Evolutionary conservation across 2,797 vertebrate genomes (phyloP).

Genomic region (Graptemys geographica): DNA sequence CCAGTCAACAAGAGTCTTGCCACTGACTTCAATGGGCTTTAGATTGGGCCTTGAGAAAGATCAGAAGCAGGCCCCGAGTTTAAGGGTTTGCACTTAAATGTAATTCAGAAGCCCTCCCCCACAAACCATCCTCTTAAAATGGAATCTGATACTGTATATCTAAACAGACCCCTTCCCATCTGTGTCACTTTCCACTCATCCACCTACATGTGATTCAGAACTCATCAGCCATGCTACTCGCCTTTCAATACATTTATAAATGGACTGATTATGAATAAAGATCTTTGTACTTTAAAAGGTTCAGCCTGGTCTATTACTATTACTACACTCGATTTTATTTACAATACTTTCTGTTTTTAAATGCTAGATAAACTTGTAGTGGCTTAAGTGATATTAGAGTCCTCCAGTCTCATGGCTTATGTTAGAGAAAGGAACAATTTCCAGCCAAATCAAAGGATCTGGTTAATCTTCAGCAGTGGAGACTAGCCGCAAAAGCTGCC

Average conservation of each 20-base stretch:
- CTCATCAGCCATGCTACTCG: conserved; percentile 28
- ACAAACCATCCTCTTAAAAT: not conserved
- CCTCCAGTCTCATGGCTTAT: conserved; percentile 23
- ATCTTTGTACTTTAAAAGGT: not conserved
- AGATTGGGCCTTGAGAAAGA: conserved; percentile 31
- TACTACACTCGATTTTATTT: conserved; percentile 28
- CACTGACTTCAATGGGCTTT: conserved; percentile 45
- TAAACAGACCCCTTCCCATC: conserved; percentile 4
- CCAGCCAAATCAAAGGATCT: conserved; percentile 24
- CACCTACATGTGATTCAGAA: conserved; percentile 20
- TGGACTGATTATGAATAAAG: conserved; percentile 42
- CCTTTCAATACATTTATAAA: conserved; percentile 51
- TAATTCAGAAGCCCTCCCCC: conserved; percentile 10
- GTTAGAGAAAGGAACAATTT: conserved; percentile 43
- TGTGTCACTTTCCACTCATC: conserved; percentile 43
- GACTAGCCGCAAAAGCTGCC: conserved; percentile 32
- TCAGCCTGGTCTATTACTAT: conserved; percentile 45
- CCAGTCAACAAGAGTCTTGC: not conserved
- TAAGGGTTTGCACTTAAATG: conserved; percentile 35
- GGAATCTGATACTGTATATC: conserved; percentile 38
- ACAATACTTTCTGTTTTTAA: conserved; percentile 45
- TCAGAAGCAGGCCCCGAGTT: conserved; percentile 31
- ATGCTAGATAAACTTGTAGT: conserved; percentile 53
- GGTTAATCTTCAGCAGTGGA: conserved; percentile 39
- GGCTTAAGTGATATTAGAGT: conserved; percentile 35